Evolutionary conservation across 2,113 vertebrate species (phyloP), one percentile per base, ranked within the genome.

Genomic region (Sitta europaea): DNA sequence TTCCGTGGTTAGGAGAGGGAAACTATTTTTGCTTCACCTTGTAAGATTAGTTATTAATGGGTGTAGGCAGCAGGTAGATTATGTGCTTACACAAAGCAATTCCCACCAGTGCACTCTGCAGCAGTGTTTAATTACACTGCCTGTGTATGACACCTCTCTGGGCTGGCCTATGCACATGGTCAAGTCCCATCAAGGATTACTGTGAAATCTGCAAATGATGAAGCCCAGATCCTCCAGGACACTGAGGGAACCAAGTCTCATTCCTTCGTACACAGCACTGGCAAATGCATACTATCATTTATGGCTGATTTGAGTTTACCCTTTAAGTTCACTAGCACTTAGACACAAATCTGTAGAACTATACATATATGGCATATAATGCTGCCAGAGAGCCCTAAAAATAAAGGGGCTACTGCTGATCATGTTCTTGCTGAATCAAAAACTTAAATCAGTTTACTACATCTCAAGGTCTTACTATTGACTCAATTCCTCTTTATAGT

Each of bases 111-210:
- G 42, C 27, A 31, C 47, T 82, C 50, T 58, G 45, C 2, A 2
- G 51, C 36, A 73, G 12, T 9, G 33, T 84, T 83, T 76, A 65
- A 77, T 82, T 73, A 62, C 23, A 21, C 14, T 43, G 40, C 10
- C 59, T 48, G 40, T 20, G 40, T 21, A 5, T 10, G 72, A 62
- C 40, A 77, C 73, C n/a, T 54, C n/a, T 59, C 73, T 80, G 67
- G 51, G 12, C 67, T 88, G 76, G n/a, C 51, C 63, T 63, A 55
- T 1, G 2, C 33, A 85, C 17, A 25, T 0, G 0, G 47, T 10
- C 36, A 80, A 72, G 79, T 76, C 62, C 67, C 48, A 59, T 36
- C 59, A 79, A 43, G 43, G 59, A 83, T 86, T 86, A 86, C 7
- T 62, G 22, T 18, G 53, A 93, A 87, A 72, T 75, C 71, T 83